These are phyloP conservation scores for Globicephala melas DNA, from an alignment of 2,113 vertebrate genomes.

Conservation along the genomic window DNA sequence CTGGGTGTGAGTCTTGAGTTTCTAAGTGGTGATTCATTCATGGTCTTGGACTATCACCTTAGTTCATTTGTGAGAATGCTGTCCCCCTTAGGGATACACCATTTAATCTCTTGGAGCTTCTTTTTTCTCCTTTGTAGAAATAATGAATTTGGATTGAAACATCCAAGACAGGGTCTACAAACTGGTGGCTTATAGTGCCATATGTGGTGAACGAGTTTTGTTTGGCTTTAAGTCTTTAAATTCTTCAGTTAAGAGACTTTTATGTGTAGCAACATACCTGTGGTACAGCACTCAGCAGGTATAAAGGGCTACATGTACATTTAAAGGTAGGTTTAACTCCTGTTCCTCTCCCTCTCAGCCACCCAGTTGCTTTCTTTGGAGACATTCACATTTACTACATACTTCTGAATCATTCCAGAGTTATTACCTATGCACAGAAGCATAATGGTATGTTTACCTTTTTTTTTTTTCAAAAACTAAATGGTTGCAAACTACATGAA, in stretches of 20 bases:
- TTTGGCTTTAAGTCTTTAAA: background rate
- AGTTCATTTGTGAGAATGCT: background rate
- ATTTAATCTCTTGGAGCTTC: background rate
- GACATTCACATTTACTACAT: background rate
- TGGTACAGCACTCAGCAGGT: background rate
- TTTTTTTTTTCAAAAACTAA: background rate
- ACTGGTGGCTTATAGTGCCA: background rate
- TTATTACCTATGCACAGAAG: background rate
- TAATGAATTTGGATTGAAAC: background rate
- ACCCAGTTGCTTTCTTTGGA: background rate
- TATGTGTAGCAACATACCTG: background rate
- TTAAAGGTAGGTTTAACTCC: background rate
- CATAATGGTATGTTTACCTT: background rate
- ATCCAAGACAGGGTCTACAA: background rate
- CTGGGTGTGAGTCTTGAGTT: background rate
- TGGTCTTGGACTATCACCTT: background rate
- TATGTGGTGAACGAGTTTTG: background rate
- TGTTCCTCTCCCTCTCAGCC: background rate
- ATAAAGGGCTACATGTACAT: background rate
- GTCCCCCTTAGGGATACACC: background rate
- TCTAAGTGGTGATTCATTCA: background rate
- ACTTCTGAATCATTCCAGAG: background rate
- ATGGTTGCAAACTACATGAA: background rate
- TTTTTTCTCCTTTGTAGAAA: background rate
- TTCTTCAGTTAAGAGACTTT: background rate